These are phyloP conservation scores for Calcarius ornatus DNA, from an alignment of 2,113 vertebrate species.

Conservation along the genomic window DNA sequence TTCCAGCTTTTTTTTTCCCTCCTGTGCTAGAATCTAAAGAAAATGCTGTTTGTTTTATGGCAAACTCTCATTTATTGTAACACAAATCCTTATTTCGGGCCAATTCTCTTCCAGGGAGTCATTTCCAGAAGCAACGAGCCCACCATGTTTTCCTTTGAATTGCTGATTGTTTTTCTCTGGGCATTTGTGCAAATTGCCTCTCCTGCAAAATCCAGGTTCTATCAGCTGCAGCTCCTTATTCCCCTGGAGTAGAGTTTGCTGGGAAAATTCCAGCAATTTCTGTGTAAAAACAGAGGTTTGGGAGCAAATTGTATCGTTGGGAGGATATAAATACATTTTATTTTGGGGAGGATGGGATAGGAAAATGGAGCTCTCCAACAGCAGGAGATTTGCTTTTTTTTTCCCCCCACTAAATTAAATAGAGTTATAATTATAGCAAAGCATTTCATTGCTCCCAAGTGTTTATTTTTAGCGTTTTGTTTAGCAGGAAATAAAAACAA, in stretches of 20 bases:
- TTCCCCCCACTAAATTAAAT: not conserved
- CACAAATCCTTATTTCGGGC: not conserved
- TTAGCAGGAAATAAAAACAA: constrained; percentile 35
- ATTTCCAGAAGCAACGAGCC: not conserved
- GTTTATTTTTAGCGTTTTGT: constrained; percentile 12
- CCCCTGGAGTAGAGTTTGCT: not conserved
- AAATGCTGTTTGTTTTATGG: not conserved
- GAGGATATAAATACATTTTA: not conserved
- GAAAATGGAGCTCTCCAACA: not conserved
- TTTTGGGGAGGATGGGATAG: not conserved
- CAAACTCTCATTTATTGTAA: not conserved
- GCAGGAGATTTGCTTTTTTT: not conserved
- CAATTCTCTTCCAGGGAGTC: not conserved
- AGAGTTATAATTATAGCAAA: not conserved
- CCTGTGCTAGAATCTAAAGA: not conserved
- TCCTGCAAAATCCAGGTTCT: not conserved
- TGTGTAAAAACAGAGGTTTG: not conserved
- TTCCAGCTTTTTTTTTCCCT: not conserved
- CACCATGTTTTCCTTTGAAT: not conserved
- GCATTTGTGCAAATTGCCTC: not conserved
- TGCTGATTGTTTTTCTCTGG: not conserved
- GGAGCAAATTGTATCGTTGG: not conserved
- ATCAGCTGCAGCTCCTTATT: not conserved
- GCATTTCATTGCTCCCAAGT: not conserved
- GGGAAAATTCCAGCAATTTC: not conserved